A percentile compares a stretch with the other conserved stretches of the same genome.
Conservation (phyloP, 2,797 vertebrate species). For the Centroberyx gerrardi region DNA sequence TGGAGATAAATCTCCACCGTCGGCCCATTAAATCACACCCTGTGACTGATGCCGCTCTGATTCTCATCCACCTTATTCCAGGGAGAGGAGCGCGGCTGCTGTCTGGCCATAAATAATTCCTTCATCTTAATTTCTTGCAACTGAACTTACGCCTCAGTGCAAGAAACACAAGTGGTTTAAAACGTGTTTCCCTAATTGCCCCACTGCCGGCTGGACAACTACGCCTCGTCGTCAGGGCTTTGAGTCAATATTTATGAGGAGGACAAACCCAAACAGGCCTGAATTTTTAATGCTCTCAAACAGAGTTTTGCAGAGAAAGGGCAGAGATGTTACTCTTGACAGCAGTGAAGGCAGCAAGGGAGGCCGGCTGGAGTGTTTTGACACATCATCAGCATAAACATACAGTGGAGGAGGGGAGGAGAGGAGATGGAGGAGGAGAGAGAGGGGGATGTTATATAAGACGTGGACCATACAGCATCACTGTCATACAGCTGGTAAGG, state of each 20-base stretch:
- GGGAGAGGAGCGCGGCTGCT: conserved; percentile 3
- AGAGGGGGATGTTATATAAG: conserved; percentile 70
- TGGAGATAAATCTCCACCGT: neutral
- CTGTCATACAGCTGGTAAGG: conserved; percentile 61
- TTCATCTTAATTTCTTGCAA: conserved; percentile 48
- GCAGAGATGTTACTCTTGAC: conserved; percentile 62
- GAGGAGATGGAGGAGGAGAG: neutral
- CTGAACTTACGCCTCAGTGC: conserved; percentile 40
- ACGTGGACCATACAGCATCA: conserved; percentile 27
- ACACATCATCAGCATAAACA: conserved; percentile 79
- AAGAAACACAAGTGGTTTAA: conserved; percentile 48
- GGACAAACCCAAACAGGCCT: conserved; percentile 45
- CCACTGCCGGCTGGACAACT: conserved; percentile 45
- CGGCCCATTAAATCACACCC: conserved; percentile 2
- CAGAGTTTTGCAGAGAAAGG: conserved; percentile 50
- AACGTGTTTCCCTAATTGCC: conserved; percentile 54
- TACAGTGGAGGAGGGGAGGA: conserved; percentile 36
- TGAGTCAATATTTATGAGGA: conserved; percentile 64
- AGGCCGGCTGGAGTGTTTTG: conserved; percentile 60
- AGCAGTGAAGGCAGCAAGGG: conserved; percentile 49
- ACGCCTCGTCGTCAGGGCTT: conserved; percentile 27
- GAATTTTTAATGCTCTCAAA: conserved; percentile 69
- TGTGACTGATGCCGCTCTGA: conserved; percentile 6
- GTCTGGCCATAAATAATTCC: conserved; percentile 56
- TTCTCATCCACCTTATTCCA: neutral